These are phyloP conservation scores for Grammomys dolichurus DNA, from an alignment of 2,113 vertebrate genomes.

Conservation along the genomic window DNA sequence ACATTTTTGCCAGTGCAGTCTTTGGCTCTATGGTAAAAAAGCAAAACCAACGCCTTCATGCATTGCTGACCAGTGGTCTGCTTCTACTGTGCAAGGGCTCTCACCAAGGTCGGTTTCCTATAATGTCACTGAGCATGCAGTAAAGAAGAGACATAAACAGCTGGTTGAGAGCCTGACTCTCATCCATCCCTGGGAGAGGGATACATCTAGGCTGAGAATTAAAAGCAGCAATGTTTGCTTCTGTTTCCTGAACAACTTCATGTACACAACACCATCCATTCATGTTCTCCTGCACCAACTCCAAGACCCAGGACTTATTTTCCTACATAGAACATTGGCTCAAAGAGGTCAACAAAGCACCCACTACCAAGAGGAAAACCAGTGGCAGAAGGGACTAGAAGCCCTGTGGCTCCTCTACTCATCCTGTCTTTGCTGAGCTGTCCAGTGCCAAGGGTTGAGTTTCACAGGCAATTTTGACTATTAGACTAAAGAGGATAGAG, in stretches of 20 bases:
- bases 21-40: neutral
- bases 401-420: neutral
- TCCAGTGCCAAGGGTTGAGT: neutral
- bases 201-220: neutral
- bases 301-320: neutral
- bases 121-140: neutral
- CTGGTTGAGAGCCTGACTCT: neutral
- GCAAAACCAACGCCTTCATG: neutral
- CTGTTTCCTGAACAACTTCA: neutral
- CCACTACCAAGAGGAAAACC: neutral
- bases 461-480: neutral
- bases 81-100: neutral
- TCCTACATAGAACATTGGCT: too few relatives aligned
- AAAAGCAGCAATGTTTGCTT: neutral
- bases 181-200: too few relatives aligned
- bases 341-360: neutral
- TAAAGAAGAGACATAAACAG: neutral
- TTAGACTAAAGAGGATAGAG: neutral
- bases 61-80: neutral
- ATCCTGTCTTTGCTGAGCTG: neutral
- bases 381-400: neutral
- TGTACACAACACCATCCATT: neutral
- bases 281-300: neutral
- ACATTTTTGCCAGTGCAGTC: too few relatives aligned
- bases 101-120: too few relatives aligned